A percentile compares a stretch with the other conserved stretches of the same genome.
phyloP scores from a whole-genome alignment of 2,113 vertebrate species.

The Vombatus ursinus region DNA sequence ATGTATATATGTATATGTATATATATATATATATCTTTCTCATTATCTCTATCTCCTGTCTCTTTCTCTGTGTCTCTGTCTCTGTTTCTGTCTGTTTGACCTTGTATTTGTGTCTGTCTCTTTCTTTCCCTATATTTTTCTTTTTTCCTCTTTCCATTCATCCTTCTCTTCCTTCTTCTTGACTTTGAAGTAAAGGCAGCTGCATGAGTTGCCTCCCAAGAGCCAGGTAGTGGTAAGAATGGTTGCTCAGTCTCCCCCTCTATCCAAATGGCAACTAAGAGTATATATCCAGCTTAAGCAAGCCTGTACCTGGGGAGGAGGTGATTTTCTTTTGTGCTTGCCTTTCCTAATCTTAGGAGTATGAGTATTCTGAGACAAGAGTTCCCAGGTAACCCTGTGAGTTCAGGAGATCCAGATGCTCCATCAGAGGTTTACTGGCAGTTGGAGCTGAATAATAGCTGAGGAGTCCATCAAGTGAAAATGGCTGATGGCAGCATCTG shows the following conservation, averaged over 20 bases:
- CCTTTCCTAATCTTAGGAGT: neutral
- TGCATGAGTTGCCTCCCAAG: neutral
- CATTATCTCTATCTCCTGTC: neutral
- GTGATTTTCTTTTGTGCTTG: neutral
- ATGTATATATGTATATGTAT: too few relatives aligned
- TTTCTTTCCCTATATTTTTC: neutral
- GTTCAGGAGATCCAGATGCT: neutral
- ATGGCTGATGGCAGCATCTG: neutral
- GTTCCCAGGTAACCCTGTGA: neutral
- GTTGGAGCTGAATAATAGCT: neutral
- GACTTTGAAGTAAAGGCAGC: neutral
- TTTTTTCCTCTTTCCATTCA: neutral
- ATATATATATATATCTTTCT: too few relatives aligned
- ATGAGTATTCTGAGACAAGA: neutral
- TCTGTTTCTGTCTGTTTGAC: neutral
- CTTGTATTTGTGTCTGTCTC: neutral
- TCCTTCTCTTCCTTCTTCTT: neutral
- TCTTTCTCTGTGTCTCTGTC: neutral
- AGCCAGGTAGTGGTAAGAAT: neutral
- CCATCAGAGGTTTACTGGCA: neutral
- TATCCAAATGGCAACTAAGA: neutral
- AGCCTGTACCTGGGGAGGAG: neutral
- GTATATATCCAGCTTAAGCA: neutral
- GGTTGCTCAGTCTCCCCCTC: neutral
- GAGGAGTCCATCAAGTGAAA: neutral